Evolutionary conservation across 92 coral and sea anemone species (phyloP), one percentile per base, ranked within the genome.

Genomic region (Umimayanthus chanpuru): DNA sequence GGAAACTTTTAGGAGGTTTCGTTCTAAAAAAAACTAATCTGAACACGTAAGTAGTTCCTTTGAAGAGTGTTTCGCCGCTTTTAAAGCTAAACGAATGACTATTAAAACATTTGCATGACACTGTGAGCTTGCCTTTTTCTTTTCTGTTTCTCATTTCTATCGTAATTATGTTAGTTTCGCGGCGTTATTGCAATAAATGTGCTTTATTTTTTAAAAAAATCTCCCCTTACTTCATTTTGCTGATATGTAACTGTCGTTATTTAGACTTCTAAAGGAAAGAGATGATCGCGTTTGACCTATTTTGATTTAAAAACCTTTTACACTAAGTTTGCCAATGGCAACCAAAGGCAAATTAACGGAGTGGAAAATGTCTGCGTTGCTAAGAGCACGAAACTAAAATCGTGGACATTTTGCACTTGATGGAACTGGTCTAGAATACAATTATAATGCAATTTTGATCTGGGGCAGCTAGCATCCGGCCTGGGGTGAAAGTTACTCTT

Each of bases 321-420:
- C 74, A 20, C 28, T 18, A 16, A 72, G 44, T 16, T n/a, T 23
- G 73, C 38, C 56, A 65, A 10, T 81, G 76, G 64, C 44, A 38
- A 38, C 75, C 53, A 65, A 43, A 64, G 28, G 49, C 20, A 72
- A 70, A 43, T 83, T 68, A 83, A 83, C 41, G 87, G 64, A 23
- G 44, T n/a, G 25, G 68, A 71, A 83, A 73, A 50, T 83, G 78
- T 7, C 49, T 71, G 5, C 56, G 87, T 83, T 83, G 87, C 77
- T 71, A 83, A 50, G 50, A 83, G 43, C 65, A 68, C 44, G 43
- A 26, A 70, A 83, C 44, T 49, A 83, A 83, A 68, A 6, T 12
- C 16, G 18, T 50, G 41, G 21, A 12, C 3, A 83, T 25, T 10
- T 70, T 71, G 56, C 36, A 71, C 29, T 28, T 20, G 43, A 40